A percentile compares a stretch with the other conserved stretches of the same genome.
phyloP scores from a whole-genome alignment of 2,113 vertebrate genomes.

The Petrocephalus zakoni region DNA sequence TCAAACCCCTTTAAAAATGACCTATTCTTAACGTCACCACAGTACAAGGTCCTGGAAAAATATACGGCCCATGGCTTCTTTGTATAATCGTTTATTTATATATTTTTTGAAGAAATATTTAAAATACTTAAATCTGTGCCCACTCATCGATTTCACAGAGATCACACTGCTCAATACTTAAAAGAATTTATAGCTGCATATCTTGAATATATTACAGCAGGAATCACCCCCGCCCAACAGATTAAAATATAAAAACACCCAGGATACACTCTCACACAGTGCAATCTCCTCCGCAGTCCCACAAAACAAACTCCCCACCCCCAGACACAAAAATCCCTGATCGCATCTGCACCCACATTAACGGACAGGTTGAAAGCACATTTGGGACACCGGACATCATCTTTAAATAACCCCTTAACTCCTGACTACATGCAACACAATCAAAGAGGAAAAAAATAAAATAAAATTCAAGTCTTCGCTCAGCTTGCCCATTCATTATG shows the following conservation, averaged over 20 bases:
- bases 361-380: constrained; percentile 74
- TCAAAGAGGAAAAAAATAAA: constrained; percentile 55
- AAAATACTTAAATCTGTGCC: constrained; percentile 30
- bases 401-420: constrained; percentile 71
- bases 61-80: constrained; percentile 20
- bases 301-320: constrained; percentile 51
- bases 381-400: constrained; percentile 65
- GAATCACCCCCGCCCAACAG: constrained; percentile 30
- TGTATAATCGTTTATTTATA: constrained; percentile 13
- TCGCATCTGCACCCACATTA: constrained; percentile 53
- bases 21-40: constrained; percentile 10
- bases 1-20: constrained; percentile 31
- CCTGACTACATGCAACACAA: constrained; percentile 77
- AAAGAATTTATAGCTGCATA: constrained; percentile 38
- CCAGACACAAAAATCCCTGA: constrained; percentile 35
- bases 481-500: constrained; percentile 61
- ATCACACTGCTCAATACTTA: constrained; percentile 41
- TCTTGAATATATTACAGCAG: constrained; percentile 28
- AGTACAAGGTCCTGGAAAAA: constrained; percentile 39
- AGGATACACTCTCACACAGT: constrained; percentile 36
- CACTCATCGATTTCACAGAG: constrained; percentile 26
- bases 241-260: constrained; percentile 43
- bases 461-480: constrained; percentile 79
- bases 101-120: constrained; percentile 35
- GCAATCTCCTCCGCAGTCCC: constrained; percentile 21